Evolutionary conservation across 2,113 vertebrate species (phyloP), one percentile per base, ranked within the genome.

Genomic region (Lasiurus borealis): DNA sequence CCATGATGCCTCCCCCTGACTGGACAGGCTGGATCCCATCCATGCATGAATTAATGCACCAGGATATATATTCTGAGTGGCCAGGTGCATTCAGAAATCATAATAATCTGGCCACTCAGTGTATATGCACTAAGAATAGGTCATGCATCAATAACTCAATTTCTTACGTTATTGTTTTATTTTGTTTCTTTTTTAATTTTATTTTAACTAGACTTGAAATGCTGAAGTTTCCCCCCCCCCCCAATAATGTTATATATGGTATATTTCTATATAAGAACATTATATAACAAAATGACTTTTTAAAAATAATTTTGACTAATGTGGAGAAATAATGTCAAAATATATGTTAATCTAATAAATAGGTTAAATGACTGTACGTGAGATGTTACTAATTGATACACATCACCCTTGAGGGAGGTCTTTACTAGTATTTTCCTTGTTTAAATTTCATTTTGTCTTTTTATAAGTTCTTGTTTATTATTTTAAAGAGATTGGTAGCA

Each of bases 181-280:
- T 69, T 31, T 69, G 48, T 46, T 90, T 91, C 18, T 88, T 68
- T 93, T 93, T 4, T 84, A 72, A 52, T 85, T 89, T 84, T 54
- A 6, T 82, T n/a, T 93, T 77, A 82, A 34, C 13, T 80, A 64
- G 25, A 85, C 69, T 57, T 80, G 40, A 54, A 85, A 84, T 59
- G 8, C 6, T 68, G 16, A 66, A 18, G 2, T 57, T 46, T 46
- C 8, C 15, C 2, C 40, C 8, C 15, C 2, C 40, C 16, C 5
- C 46, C 50, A 78, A 18, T 52, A 78, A n/a, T 93, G 36, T 4
- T 12, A 40, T 16, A 69, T 46, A 46, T 54, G 18, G 8, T 36
- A 46, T 69, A 23, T 81, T 52, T 84, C 18, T 64, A 31, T 46
- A 44, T 86, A 62, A 76, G 1, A 9, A 75, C 4, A 48, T n/a